Evolutionary conservation across 2,113 vertebrate species (phyloP), one percentile per base, ranked within the genome.

Genomic region (Ia io): DNA sequence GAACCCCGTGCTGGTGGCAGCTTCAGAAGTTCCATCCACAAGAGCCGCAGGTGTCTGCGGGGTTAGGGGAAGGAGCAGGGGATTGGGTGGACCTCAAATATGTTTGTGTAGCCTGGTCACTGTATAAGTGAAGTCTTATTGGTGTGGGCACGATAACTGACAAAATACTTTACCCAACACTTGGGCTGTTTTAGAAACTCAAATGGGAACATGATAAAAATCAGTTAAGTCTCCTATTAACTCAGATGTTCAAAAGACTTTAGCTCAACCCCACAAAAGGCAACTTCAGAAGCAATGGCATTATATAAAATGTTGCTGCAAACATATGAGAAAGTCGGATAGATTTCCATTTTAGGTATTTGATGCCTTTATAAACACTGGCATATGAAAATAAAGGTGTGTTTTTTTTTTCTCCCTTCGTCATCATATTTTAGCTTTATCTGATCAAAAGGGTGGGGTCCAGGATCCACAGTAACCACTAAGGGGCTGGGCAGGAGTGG

Each of bases 361-460:
- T 76, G 47, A 63, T 61, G 22, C 92, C 88, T 78, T 86, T 69
- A 28, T 49, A 92, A 95, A 67, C 51, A 78, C 42, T 87, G 85
- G 40, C 25, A 92, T 70, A 59, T 53, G 49, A 88, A 74, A 61
- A 25, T 3, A 73, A 56, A 70, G 9, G 4, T 2, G 17, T 79
- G 87, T 82, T 47, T 79, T 90, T 80, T 65, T 91, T 32, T 90
- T 37, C 42, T 67, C 59, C 25, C 63, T 77, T 90, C 32, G n/a
- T 13, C 13, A 94, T 92, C 94, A 95, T 88, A 79, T 70, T 92
- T 82, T 61, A 91, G 22, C 65, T 92, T 98, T 98, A 98, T 98
- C 98, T 98, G 98, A 98, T 98, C 63, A 95, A 97, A 86, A 97
- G 98, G 98, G 98, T 98, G 98, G 98, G 97, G 98, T 94, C 67